A percentile compares a stretch with the other conserved stretches of the same genome.
phyloP scores from a whole-genome alignment of 2,888 invertebrate species.

The Amblyjoppa fuscipennis region DNA sequence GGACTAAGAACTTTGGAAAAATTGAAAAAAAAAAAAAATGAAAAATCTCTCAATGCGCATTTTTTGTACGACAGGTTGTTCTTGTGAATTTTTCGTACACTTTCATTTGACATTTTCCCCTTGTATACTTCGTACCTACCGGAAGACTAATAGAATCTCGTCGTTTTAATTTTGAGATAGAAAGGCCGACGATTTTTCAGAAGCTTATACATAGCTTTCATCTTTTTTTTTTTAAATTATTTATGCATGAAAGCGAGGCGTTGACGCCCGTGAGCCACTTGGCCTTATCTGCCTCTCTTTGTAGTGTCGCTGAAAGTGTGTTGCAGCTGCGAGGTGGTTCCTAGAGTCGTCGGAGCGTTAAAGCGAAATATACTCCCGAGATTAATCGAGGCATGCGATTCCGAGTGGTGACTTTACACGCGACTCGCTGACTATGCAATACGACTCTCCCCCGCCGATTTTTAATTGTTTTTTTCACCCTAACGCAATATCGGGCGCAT shows the following conservation, averaged over 20 bases:
- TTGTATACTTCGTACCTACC: no score
- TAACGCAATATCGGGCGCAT: background rate
- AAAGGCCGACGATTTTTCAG: no score
- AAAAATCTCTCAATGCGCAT: no score
- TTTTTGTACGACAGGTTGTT: no score
- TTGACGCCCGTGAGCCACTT: conserved; percentile 58
- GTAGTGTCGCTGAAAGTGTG: conserved; percentile 28
- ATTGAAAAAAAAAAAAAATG: no score
- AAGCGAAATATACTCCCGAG: conserved; percentile 41
- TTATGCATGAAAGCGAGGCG: conserved; percentile 19
- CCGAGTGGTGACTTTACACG: background rate
- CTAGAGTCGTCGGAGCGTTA: conserved; percentile 42
- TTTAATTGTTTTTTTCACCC: background rate
- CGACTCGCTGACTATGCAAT: background rate
- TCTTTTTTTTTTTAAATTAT: no score
- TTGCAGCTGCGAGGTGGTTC: conserved; percentile 57
- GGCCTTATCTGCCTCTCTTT: conserved; percentile 59
- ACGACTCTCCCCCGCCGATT: background rate
- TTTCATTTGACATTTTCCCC: no score
- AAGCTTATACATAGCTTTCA: background rate
- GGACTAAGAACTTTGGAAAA: no score
- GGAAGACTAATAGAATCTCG: no score
- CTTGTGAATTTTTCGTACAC: no score
- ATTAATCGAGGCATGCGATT: background rate
- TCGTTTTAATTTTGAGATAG: no score